phyloP scores from a whole-genome alignment of 2,797 vertebrate genomes.

The Anabacerthia variegaticeps region DNA sequence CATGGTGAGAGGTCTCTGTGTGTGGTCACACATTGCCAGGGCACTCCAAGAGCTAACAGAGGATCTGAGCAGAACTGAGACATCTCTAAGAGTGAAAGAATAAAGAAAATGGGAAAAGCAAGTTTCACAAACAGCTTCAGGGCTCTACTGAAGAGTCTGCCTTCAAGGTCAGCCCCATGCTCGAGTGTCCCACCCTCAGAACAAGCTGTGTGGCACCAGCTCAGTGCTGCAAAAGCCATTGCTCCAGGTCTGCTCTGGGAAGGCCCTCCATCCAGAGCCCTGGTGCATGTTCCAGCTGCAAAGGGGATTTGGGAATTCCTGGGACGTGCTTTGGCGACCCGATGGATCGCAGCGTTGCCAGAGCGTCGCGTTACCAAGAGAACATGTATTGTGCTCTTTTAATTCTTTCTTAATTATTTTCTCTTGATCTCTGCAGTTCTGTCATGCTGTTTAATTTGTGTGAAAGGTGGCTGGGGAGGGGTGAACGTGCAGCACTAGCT shows the following conservation, averaged over 20 bases:
- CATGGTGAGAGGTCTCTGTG: neutral
- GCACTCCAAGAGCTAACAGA: neutral
- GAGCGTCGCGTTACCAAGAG: neutral
- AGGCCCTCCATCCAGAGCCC: neutral
- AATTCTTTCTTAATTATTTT: constrained; percentile 69
- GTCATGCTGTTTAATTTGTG: constrained; percentile 1
- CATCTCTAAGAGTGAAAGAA: neutral
- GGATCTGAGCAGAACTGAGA: neutral
- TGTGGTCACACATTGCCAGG: neutral
- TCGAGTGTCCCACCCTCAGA: neutral
- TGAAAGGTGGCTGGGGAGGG: neutral
- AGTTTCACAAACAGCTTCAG: neutral
- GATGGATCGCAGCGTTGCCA: neutral
- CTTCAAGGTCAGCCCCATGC: neutral
- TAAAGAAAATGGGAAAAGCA: neutral
- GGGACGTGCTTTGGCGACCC: neutral
- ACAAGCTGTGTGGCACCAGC: neutral
- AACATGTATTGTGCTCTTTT: constrained; percentile 14
- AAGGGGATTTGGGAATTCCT: constrained; percentile 55
- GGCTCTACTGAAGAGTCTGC: neutral
- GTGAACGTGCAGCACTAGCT: neutral
- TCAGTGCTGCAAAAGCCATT: accelerated
- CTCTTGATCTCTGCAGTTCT: neutral
- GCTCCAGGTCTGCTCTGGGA: neutral
- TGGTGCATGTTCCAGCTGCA: neutral